Conservation (phyloP, 2,888 invertebrate genomes). For the Spicauda simplicius region DNA sequence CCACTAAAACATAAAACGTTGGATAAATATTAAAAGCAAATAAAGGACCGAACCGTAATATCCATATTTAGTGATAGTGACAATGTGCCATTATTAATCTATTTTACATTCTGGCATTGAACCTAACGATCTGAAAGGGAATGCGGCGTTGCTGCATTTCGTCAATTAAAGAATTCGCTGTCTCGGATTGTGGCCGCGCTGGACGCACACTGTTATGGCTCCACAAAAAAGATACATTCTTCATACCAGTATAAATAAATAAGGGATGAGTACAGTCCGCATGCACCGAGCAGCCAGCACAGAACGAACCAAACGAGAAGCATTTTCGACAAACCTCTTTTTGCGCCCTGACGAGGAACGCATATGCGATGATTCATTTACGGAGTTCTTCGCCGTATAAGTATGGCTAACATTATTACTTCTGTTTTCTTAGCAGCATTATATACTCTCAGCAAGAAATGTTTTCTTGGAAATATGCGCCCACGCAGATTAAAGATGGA, state of each 20-base stretch:
- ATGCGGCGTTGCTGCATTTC: slow-evolving; percentile 72
- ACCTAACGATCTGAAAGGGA: slow-evolving; percentile 69
- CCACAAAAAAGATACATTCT: slow-evolving; percentile 76
- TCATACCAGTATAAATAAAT: slow-evolving; percentile 83
- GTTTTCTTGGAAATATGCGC: slow-evolving; percentile 82
- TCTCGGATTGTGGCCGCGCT: slow-evolving; percentile 62
- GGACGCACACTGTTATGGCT: slow-evolving; percentile 71
- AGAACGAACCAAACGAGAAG: slow-evolving; percentile 70
- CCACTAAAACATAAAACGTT: background rate
- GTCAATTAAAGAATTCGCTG: slow-evolving; percentile 80
- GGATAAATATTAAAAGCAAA: slow-evolving; percentile 4
- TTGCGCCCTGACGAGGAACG: slow-evolving; percentile 77
- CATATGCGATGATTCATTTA: slow-evolving; percentile 84
- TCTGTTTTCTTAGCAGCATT: slow-evolving; percentile 81
- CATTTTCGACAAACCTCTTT: slow-evolving; percentile 84
- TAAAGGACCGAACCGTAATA: slow-evolving; percentile 8
- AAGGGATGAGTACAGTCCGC: slow-evolving; percentile 78
- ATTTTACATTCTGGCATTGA: slow-evolving; percentile 71
- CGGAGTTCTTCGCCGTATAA: slow-evolving; percentile 77
- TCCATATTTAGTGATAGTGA: slow-evolving; percentile 18
- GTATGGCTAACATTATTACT: slow-evolving; percentile 82
- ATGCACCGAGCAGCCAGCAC: slow-evolving; percentile 56
- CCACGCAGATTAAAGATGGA: slow-evolving; percentile 83
- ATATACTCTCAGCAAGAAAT: slow-evolving; percentile 79
- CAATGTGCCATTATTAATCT: slow-evolving; percentile 53